Percentiles rank a stretch among this genome's conserved stretches.
phyloP scores from a whole-genome alignment of 2,888 invertebrate species.

The Lampropteryx suffumata region DNA sequence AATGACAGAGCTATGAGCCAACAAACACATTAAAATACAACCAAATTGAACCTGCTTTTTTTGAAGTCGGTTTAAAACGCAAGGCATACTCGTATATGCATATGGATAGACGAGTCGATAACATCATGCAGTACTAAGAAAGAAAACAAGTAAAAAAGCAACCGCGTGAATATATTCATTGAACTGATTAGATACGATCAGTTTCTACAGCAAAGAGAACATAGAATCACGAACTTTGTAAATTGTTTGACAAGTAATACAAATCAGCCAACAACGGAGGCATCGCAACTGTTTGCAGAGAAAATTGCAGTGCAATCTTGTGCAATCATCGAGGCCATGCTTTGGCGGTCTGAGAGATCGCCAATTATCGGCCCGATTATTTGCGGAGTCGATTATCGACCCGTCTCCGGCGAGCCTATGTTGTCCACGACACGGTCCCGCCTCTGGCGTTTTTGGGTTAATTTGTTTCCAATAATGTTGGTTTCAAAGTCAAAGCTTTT shows the following conservation, averaged over 20 bases:
- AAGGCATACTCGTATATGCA: no score
- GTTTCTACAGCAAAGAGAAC: conserved; percentile 1
- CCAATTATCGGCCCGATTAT: conserved; percentile 61
- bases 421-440: conserved; percentile 21
- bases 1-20: no score
- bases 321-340: conserved; percentile 54
- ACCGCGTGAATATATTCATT: no score
- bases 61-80: no score
- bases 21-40: no score
- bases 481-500: conserved; percentile 16
- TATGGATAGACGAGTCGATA: no score
- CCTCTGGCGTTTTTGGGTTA: conserved; percentile 21
- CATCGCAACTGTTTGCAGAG: conserved; percentile 46
- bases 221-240: conserved; percentile 37
- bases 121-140: no score
- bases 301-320: conserved; percentile 67
- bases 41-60: no score
- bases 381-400: conserved; percentile 39
- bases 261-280: conserved; percentile 30
- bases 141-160: no score
- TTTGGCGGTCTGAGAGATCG: conserved; percentile 42
- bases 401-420: conserved; percentile 8
- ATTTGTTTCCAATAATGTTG: conserved; percentile 17
- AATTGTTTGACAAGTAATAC: conserved; percentile 45
- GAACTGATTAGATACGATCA: no score